Evolutionary conservation across 2,888 invertebrate genomes (phyloP).

Genomic region (Matsumyia berberina): DNA sequence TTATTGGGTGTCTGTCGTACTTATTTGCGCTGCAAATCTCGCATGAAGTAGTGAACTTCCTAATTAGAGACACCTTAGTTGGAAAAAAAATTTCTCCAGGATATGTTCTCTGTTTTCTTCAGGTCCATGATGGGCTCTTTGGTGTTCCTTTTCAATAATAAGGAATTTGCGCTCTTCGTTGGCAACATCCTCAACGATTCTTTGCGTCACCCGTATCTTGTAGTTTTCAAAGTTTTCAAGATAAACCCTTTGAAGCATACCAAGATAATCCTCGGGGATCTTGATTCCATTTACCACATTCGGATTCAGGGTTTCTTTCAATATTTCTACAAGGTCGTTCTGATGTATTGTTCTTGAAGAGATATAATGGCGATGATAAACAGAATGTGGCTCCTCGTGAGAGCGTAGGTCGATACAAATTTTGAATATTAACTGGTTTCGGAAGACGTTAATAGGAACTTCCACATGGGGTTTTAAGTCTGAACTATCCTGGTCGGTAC

Average conservation of each 20-base stretch:
- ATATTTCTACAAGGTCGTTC: background rate
- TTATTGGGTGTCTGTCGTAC: constrained; percentile 40
- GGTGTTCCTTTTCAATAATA: constrained; percentile 44
- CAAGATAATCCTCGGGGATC: constrained; percentile 35
- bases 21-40: constrained; percentile 44
- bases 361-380: no score
- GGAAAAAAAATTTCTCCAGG: constrained; percentile 37
- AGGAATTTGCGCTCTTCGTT: constrained; percentile 28
- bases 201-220: constrained; percentile 42
- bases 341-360: background rate
- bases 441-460: no score
- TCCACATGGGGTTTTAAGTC: constrained; percentile 70
- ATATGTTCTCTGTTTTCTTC: constrained; percentile 41
- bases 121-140: constrained; percentile 31
- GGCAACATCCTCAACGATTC: no score
- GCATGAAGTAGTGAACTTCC: constrained; percentile 15
- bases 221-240: constrained; percentile 20
- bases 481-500: constrained; percentile 71
- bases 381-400: background rate
- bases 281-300: constrained; percentile 33
- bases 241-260: constrained; percentile 39
- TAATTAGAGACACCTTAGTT: constrained; percentile 31
- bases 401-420: no score
- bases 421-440: no score
- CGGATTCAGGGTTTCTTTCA: constrained; percentile 31